Conservation (phyloP, 2,113 vertebrate species). For the Trinectes maculatus region DNA sequence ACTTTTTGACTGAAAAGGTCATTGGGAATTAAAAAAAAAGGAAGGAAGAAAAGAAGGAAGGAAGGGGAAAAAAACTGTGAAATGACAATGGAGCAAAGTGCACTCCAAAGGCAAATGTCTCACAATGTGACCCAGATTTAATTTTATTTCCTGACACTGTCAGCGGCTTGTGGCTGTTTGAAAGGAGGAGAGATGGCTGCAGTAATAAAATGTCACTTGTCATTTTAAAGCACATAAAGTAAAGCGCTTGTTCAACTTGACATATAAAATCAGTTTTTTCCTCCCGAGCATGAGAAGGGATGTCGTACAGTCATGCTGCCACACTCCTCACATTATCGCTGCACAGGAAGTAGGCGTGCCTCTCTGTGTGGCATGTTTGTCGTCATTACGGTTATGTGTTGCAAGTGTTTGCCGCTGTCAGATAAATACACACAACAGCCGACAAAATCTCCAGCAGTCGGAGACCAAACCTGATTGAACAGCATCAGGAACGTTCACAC, state of each 20-base stretch:
- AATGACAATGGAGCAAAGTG: constrained; percentile 28
- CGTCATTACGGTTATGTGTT: constrained; percentile 10
- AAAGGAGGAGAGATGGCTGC: constrained; percentile 14
- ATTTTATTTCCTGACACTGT: constrained; percentile 32
- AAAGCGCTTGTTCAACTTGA: background rate
- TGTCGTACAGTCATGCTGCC: no score
- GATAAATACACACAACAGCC: constrained; percentile 21
- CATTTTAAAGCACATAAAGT: constrained; percentile 21
- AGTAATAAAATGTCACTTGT: constrained; percentile 23
- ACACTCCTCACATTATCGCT: background rate
- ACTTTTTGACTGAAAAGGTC: constrained; percentile 17
- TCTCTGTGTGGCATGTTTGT: constrained; percentile 11
- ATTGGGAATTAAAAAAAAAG: constrained; percentile 17
- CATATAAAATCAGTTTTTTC: background rate
- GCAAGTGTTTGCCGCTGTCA: constrained; percentile 27
- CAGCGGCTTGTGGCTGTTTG: constrained; percentile 33
- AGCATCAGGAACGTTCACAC: constrained; percentile 33
- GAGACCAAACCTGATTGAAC: constrained; percentile 62
- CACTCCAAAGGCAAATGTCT: constrained; percentile 45
- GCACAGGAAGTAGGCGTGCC: background rate
- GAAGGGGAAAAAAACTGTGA: background rate
- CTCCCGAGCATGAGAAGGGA: background rate
- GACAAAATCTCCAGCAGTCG: constrained; percentile 29
- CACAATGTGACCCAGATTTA: constrained; percentile 61
- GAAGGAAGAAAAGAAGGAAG: constrained; percentile 2